phyloP scores from a whole-genome alignment of 2,888 invertebrate species.

The Caenorhabditis sp. region DNA sequence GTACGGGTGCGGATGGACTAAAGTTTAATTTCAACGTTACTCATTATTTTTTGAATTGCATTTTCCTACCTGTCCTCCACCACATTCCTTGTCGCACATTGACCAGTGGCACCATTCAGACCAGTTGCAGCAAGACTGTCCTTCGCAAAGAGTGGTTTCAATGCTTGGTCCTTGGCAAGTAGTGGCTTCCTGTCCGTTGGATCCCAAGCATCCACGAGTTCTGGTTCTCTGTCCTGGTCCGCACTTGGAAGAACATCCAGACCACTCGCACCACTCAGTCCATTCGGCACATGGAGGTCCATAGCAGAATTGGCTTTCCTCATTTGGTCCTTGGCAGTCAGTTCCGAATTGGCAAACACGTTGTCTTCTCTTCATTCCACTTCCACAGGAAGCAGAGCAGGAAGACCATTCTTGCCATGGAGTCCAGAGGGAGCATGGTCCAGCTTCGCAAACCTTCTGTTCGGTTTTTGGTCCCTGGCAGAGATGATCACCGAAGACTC shows the following conservation, averaged over 20 bases:
- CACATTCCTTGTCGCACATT: conserved; percentile 78
- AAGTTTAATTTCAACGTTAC: too few species aligned
- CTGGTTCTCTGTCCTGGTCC: conserved; percentile 76
- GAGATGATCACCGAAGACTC: conserved; percentile 69
- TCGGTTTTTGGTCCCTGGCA: conserved; percentile 73
- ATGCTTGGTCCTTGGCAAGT: conserved; percentile 75
- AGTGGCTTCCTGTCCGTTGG: conserved; percentile 73
- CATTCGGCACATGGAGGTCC: conserved; percentile 78
- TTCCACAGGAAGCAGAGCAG: conserved; percentile 76
- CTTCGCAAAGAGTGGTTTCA: conserved; percentile 75
- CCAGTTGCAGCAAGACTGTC: conserved; percentile 76
- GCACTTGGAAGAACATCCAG: conserved; percentile 73
- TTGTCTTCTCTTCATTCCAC: conserved; percentile 73
- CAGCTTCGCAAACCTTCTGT: conserved; percentile 67
- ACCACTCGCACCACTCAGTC: conserved; percentile 79
- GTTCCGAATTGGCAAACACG: conserved; percentile 78
- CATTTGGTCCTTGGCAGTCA: conserved; percentile 76
- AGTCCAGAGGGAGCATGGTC: conserved; percentile 77
- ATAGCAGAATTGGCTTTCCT: conserved; percentile 77
- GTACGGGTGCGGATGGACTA: conserved; percentile 70
- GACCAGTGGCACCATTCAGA: conserved; percentile 79
- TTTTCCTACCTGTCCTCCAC: conserved; percentile 69
- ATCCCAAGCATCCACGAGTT: conserved; percentile 71
- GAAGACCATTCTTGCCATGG: conserved; percentile 77
- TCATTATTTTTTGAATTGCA: background rate